phyloP scores from a whole-genome alignment of 2,797 vertebrate genomes.

The Gobio occitaniae region DNA sequence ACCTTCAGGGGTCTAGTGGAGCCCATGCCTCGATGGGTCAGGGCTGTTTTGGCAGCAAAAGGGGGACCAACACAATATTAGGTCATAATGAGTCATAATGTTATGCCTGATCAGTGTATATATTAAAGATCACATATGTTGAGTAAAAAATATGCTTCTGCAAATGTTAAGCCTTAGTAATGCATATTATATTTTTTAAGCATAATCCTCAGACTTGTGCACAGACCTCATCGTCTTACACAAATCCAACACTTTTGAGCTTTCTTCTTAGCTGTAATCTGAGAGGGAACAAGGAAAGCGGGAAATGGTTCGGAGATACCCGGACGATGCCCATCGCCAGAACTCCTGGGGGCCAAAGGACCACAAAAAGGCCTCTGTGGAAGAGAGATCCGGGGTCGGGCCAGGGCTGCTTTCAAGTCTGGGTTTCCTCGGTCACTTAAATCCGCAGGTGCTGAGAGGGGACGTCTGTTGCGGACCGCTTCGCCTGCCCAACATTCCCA shows the following conservation, averaged over 20 bases:
- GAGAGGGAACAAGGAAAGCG: conserved; percentile 38
- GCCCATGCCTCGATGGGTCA: too few species aligned
- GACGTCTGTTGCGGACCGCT: conserved; percentile 40
- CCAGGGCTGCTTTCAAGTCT: conserved; percentile 47
- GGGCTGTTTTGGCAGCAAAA: too few species aligned
- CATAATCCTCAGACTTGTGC: background rate
- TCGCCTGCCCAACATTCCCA: conserved; percentile 50
- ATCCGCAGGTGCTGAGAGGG: conserved; percentile 59
- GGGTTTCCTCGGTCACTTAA: conserved; percentile 46
- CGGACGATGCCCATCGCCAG: conserved; percentile 33
- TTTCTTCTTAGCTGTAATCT: conserved; percentile 42
- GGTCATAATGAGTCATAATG: too few species aligned
- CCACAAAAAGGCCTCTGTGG: conserved; percentile 61
- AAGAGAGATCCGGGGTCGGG: conserved; percentile 22
- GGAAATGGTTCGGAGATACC: conserved; percentile 59
- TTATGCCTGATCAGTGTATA: too few species aligned
- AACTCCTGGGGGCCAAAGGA: conserved; percentile 36
- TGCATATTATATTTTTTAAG: background rate
- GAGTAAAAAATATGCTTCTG: background rate
- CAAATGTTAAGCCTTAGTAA: background rate
- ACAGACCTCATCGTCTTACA: conserved; percentile 19
- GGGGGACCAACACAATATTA: too few species aligned
- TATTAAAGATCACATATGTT: background rate
- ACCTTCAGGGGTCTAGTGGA: too few species aligned
- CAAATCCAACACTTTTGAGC: conserved; percentile 20